A percentile compares a stretch with the other conserved stretches of the same genome.
Evolutionary conservation across 2,888 invertebrate species (phyloP).

Genomic region (Pseudococcus jackbeardsleyi): DNA sequence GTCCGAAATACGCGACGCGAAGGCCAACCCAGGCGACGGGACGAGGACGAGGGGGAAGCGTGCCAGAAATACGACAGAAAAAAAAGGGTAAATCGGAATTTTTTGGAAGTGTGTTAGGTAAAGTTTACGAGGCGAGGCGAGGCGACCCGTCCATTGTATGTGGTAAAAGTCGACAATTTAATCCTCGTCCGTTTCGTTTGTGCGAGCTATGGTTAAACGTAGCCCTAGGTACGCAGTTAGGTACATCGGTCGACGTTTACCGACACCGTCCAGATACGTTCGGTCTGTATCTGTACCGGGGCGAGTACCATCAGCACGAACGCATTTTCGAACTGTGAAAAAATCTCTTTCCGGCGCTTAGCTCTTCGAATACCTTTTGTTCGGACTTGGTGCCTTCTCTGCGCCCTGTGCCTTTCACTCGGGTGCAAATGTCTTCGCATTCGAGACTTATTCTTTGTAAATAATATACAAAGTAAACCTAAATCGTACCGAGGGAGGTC

Average conservation of each 20-base stretch:
- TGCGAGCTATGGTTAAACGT: not conserved
- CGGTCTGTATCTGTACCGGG: not conserved
- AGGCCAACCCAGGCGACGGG: too few relatives aligned
- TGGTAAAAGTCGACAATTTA: constrained; percentile 43
- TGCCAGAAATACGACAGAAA: not conserved
- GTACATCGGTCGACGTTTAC: too few relatives aligned
- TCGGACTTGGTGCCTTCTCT: not conserved
- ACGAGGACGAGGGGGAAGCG: not conserved
- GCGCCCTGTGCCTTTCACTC: not conserved
- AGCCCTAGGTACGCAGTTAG: not conserved
- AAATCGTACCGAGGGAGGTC: not conserved
- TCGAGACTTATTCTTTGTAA: not conserved
- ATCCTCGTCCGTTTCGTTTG: constrained; percentile 3
- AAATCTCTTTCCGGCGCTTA: not conserved
- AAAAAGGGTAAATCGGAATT: constrained; percentile 16
- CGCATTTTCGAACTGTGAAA: not conserved
- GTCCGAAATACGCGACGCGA: not conserved
- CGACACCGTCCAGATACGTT: too few relatives aligned
- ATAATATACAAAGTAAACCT: not conserved
- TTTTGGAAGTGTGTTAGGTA: constrained; percentile 20
- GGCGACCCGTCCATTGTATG: not conserved
- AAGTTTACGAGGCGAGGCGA: constrained; percentile 10
- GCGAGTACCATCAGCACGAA: too few relatives aligned
- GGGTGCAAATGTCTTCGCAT: not conserved
- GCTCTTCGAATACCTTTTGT: not conserved